Evolutionary conservation across 1,140 invertebrate species (phyloP), one percentile per base, ranked within the genome.

Genomic region (Drosophila persimilis): DNA sequence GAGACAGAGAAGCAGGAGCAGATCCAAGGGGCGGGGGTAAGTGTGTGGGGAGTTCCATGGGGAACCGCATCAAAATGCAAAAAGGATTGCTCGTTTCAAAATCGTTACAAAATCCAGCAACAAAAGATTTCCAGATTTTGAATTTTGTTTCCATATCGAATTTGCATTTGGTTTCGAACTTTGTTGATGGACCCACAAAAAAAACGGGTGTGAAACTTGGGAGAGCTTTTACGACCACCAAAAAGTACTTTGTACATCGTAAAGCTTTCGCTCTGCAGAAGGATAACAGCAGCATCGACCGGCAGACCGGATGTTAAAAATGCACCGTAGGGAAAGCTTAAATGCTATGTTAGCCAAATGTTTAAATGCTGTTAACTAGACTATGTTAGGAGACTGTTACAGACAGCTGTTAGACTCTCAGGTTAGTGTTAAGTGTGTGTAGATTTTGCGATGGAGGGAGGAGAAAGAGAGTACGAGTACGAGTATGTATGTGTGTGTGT

Each of bases 341-440:
- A 39, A 63, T 60, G 59, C 50, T 77, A 80, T 54, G 78, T 85
- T 86, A 84, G 61, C 74, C 64, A 67, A 73, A 55, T 17, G 65
- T 31, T 43, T 39, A 79, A 57, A 81, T 83, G 78, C 73, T 64
- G 80, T 79, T 83, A 73, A 22, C 63, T 77, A 83, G 35, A 20
- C 50, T 61, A 67, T 75, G 72, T 84, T 76, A 79, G 43, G 35
- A 35, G 20, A 46, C 8, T 53, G 9, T 53, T 53, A 57, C 45
- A 48, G 52, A 58, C 73, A 70, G 77, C 73, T 69, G 72, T 83
- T 92, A 89, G 91, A 90, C 92, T 73, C 26, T 60, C 35, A 61
- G 60, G 54, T 58, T 46, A 43, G 44, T 73, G 22, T n/a, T 69
- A 59, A 26, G n/a, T 67, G 50, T 59, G 11, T 73, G 55, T 84